Conservation (phyloP, 1,140 invertebrate species). For the Diorhabda sublineata region DNA sequence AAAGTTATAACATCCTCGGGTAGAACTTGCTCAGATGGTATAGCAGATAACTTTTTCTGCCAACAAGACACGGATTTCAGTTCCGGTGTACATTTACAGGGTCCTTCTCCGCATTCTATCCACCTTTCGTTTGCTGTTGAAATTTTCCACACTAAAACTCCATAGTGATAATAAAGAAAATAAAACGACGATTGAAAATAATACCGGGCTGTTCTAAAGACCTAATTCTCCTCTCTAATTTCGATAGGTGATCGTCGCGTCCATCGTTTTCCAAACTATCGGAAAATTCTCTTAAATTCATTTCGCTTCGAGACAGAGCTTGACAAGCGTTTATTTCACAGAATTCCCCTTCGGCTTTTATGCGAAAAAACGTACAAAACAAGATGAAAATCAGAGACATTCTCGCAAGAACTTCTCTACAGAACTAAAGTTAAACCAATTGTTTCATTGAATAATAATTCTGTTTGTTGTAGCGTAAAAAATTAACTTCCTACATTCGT, state of each 20-base stretch:
- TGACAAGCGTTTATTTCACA: constrained; percentile 38
- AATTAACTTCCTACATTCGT: not conserved
- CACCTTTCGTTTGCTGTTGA: constrained; percentile 57
- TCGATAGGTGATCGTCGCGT: constrained; percentile 29
- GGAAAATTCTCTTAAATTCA: constrained; percentile 31
- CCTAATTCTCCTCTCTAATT: constrained; percentile 62
- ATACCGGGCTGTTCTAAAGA: constrained; percentile 70
- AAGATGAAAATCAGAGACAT: not conserved
- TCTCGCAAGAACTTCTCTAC: not conserved
- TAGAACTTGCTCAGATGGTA: constrained; percentile 64
- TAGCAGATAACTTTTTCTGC: constrained; percentile 58
- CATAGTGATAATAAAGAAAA: not conserved
- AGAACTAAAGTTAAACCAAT: not conserved
- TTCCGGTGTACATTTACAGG: constrained; percentile 64
- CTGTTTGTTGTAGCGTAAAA: not conserved
- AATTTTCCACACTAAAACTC: constrained; percentile 61
- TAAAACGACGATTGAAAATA: not conserved
- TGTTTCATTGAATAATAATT: not conserved
- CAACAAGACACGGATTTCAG: constrained; percentile 67
- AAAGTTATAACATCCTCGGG: constrained; percentile 65
- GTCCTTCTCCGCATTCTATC: constrained; percentile 66
- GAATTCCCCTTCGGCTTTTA: not conserved
- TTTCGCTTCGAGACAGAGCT: constrained; percentile 31
- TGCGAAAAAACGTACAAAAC: not conserved
- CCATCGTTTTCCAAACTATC: constrained; percentile 34